These are phyloP conservation scores for Oryzias celebensis DNA, from an alignment of 2,113 vertebrate species.

Conservation along the genomic window DNA sequence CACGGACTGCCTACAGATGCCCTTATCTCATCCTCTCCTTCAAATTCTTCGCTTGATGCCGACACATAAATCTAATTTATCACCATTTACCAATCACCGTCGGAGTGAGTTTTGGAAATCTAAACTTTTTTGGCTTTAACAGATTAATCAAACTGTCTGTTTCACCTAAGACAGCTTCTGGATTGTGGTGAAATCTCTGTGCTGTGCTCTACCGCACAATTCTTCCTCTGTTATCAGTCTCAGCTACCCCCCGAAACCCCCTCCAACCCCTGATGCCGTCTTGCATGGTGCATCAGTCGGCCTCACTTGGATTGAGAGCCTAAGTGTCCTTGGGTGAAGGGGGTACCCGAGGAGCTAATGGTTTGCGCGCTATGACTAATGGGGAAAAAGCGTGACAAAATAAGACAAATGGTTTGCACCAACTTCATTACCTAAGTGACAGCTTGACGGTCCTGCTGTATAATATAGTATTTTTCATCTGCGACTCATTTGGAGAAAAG, in stretches of 20 bases:
- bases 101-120: neutral
- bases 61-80: conserved; percentile 24
- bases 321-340: conserved; percentile 80
- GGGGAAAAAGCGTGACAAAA: conserved; percentile 80
- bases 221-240: conserved; percentile 43
- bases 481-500: conserved; percentile 70
- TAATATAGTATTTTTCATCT: conserved; percentile 80
- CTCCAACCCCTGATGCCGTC: conserved; percentile 19
- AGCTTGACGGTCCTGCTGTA: conserved; percentile 75
- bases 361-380: conserved; percentile 77
- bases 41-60: conserved; percentile 20
- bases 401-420: conserved; percentile 82
- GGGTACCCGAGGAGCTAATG: conserved; percentile 75
- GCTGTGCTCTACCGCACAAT: conserved; percentile 16
- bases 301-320: conserved; percentile 62
- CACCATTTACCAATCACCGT: conserved; percentile 3
- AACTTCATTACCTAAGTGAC: conserved; percentile 82
- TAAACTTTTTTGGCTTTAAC: conserved; percentile 18
- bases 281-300: conserved; percentile 45
- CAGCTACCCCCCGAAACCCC: conserved; percentile 8
- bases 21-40: conserved; percentile 23
- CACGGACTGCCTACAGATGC: conserved; percentile 25
- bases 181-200: conserved; percentile 16
- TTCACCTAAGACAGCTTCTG: conserved; percentile 17
- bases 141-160: conserved; percentile 39